Conservation (phyloP, 2,113 vertebrate species). For the Thunnus thynnus region DNA sequence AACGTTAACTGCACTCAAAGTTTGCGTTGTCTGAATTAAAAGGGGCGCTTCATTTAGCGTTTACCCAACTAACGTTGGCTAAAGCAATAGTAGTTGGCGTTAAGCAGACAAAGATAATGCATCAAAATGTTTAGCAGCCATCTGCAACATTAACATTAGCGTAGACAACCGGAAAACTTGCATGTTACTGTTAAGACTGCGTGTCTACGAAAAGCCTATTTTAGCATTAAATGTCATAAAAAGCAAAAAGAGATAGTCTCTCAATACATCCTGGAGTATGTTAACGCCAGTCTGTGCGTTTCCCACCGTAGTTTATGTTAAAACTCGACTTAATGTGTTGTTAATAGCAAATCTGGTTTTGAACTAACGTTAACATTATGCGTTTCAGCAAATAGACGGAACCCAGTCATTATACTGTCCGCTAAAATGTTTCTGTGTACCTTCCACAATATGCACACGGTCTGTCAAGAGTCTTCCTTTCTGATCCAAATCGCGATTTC, state of each 20-base stretch:
- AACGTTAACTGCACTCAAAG: not conserved
- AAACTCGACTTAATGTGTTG: not conserved
- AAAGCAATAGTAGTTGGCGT: not conserved
- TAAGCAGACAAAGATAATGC: not conserved
- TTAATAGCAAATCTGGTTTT: not conserved
- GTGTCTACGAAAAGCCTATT: not conserved
- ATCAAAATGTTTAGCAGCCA: not conserved
- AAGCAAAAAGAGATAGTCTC: not conserved
- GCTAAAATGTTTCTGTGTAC: constrained; percentile 51
- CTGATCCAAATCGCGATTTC: constrained; percentile 14
- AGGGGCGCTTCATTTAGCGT: not conserved
- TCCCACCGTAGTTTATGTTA: not conserved
- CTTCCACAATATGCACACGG: constrained; percentile 43
- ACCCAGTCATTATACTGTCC: constrained; percentile 35
- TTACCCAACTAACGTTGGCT: not conserved
- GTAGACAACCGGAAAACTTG: not conserved
- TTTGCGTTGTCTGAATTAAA: not conserved
- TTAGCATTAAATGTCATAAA: not conserved
- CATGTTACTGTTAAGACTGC: constrained; percentile 8
- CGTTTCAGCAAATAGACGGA: constrained; percentile 78
- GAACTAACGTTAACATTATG: constrained; percentile 18
- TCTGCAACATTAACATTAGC: constrained; percentile 4
- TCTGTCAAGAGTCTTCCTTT: constrained; percentile 42
- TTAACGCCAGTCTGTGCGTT: not conserved
- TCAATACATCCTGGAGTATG: not conserved